phyloP scores from a whole-genome alignment of 2,888 invertebrate genomes.

The Melinaea menophilus region DNA sequence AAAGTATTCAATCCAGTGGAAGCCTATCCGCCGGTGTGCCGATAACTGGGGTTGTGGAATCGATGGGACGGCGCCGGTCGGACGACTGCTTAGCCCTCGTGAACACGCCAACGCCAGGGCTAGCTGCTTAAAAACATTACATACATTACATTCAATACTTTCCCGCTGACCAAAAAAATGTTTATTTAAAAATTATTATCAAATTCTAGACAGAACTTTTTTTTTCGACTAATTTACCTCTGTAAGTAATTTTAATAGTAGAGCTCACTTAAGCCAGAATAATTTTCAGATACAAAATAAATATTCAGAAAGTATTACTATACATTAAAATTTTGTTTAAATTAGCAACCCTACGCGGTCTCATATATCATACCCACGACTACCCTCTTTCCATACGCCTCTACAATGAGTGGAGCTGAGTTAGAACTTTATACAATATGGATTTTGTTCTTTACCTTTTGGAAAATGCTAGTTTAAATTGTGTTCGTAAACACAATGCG shows the following conservation, averaged over 20 bases:
- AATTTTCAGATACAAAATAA: background rate
- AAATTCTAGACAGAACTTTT: no score
- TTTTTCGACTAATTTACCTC: no score
- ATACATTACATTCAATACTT: background rate
- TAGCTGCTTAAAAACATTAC: background rate
- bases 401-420: slow-evolving; percentile 19
- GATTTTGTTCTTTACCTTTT: slow-evolving; percentile 17
- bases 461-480: slow-evolving; percentile 15
- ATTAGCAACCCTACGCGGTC: slow-evolving; percentile 33
- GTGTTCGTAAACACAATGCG: slow-evolving; percentile 4
- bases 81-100: slow-evolving; percentile 42
- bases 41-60: slow-evolving; percentile 34
- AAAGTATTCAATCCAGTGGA: background rate
- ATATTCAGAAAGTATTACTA: background rate
- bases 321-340: slow-evolving; percentile 13
- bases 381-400: slow-evolving; percentile 26
- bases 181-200: no score
- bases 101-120: slow-evolving; percentile 14
- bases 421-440: slow-evolving; percentile 17
- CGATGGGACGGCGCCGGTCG: slow-evolving; percentile 44
- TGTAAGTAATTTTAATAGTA: no score
- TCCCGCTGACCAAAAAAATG: no score
- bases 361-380: slow-evolving; percentile 36
- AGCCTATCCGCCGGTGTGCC: slow-evolving; percentile 14
- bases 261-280: no score